A percentile compares a stretch with the other conserved stretches of the same genome.
Evolutionary conservation across 2,113 vertebrate species (phyloP).

Genomic region (Takifugu bimaculatus): DNA sequence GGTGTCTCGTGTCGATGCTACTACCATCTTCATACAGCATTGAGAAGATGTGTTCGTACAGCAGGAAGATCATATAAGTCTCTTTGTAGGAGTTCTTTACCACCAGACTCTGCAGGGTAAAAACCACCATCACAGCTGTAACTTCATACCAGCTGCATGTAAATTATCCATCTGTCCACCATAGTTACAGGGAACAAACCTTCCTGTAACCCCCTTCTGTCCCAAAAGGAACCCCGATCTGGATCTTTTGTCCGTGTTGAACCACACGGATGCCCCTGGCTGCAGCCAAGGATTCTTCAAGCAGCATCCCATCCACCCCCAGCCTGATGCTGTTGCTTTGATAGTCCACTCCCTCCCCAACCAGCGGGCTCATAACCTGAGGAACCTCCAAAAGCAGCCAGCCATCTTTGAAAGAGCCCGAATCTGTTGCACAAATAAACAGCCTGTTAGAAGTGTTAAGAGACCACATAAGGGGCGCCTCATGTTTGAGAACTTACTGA

Average conservation of each 20-base stretch:
- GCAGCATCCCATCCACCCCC: constrained; percentile 39
- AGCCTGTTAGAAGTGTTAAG: background rate
- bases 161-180: no score
- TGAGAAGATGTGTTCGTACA: constrained; percentile 56
- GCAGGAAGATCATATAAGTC: constrained; percentile 35
- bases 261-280: constrained; percentile 34
- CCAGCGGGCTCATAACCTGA: constrained; percentile 27
- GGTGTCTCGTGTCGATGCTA: constrained; percentile 36
- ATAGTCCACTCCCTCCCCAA: constrained; percentile 12
- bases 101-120: constrained; percentile 45
- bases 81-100: constrained; percentile 53
- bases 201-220: constrained; percentile 51
- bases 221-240: constrained; percentile 50
- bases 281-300: constrained; percentile 12
- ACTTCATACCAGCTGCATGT: no score
- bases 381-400: constrained; percentile 47
- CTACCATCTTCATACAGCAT: constrained; percentile 36
- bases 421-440: constrained; percentile 13
- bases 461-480: background rate
- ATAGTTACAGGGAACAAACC: constrained; percentile 19
- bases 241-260: constrained; percentile 25
- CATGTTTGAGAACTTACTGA: constrained; percentile 34
- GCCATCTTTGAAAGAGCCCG: constrained; percentile 33
- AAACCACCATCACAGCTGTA: background rate
- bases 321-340: constrained; percentile 30